Evolutionary conservation across 2,113 vertebrate genomes (phyloP), one percentile per base, ranked within the genome.

Genomic region (Crotalus helleri): DNA sequence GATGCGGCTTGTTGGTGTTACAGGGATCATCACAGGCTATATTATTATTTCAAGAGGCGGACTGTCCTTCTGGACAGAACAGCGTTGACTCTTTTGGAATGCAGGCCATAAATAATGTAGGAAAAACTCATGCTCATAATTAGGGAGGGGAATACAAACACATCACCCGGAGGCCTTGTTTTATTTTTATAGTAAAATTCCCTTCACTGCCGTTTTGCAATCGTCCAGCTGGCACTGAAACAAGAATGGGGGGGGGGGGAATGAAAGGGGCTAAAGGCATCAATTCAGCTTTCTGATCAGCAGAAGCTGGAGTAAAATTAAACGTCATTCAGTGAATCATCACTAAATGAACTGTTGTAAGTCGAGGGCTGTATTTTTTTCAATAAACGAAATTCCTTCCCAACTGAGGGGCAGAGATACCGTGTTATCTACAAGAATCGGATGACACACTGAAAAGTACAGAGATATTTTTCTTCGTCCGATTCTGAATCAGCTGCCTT

Each of bases 241-340:
- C 46, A 94, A 95, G 59, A 93, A 94, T 91, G 91, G 58, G 0
- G 85, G 93, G 58, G 92, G 69, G 0, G 85, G 93, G 58, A 91
- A 94, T 61, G 90, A 95, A 8, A 1, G 24, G 24, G 7, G 24
- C 24, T 26, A 10, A 26, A 26, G 59, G 9, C 24, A 26, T 61
- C 59, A 10, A 23, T 61, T 61, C 58, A 61, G 24, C 24, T 61
- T 26, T 26, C 24, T 26, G 24, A 26, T 26, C 59, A 61, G 54
- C 54, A 55, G 54, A 55, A 55, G 54, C 54, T 13, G 54, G 54
- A 55, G 24, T 26, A 3, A 61, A 24, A 61, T 26, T 61, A 26
- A 61, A 61, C 23, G 21, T 58, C 57, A 24, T 58, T 58, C 57
- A 24, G 8, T 6, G 57, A 58, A 58, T 2, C 3, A 2, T 58